Evolutionary conservation across 2,888 invertebrate genomes (phyloP).

Genomic region (Tiliacea citrago): DNA sequence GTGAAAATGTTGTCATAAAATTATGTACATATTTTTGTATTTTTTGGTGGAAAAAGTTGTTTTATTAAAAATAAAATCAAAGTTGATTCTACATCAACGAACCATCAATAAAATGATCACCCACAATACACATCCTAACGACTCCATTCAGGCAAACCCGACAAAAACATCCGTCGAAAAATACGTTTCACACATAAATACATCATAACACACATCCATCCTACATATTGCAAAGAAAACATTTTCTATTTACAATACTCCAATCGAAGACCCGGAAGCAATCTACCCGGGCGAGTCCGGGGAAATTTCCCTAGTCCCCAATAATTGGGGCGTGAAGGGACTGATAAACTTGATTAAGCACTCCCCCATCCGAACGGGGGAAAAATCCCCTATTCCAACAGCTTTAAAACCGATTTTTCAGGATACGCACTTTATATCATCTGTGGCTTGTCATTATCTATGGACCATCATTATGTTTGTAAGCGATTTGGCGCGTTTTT

Average conservation of each 20-base stretch:
- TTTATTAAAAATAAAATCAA: neutral
- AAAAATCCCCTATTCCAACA: constrained; percentile 61
- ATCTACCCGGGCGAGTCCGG: constrained; percentile 64
- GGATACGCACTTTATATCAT: constrained; percentile 43
- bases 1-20: neutral
- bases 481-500: neutral
- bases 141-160: neutral
- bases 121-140: neutral
- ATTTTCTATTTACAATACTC: constrained; percentile 63
- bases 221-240: constrained; percentile 35
- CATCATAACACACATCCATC: constrained; percentile 27
- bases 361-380: constrained; percentile 66
- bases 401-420: constrained; percentile 69
- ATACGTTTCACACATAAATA: constrained; percentile 17
- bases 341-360: constrained; percentile 77
- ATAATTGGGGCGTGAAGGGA: constrained; percentile 71
- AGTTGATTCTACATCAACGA: neutral
- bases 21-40: too few relatives aligned
- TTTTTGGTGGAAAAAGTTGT: neutral
- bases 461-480: neutral
- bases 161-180: constrained; percentile 26
- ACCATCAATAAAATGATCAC: neutral
- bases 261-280: constrained; percentile 67
- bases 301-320: constrained; percentile 68
- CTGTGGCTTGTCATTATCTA: constrained; percentile 45